Base-by-base conservation (phyloP, 2,888 invertebrate species). In the Stegana nigrithorax region DNA sequence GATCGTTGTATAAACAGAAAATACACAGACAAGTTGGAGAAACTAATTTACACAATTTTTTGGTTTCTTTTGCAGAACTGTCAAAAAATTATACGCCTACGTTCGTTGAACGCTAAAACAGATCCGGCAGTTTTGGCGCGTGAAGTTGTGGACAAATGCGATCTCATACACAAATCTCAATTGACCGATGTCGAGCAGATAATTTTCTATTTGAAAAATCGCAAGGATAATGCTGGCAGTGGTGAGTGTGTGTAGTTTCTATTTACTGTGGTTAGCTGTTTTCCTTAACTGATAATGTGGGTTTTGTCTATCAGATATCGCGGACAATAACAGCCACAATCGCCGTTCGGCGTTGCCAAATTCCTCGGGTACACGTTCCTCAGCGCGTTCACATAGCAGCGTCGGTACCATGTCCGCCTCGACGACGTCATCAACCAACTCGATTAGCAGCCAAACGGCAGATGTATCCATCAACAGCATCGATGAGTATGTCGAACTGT, bases 401-500 rank as follows among this genome's bases (percentile, higher is more conserved):
- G 73, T 65, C 26, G 66, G 70, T 1, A 66, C 61, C 14, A 69
- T 75, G 70, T 61, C 71, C 4, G 64, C 44, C 8, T 62, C 68
- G 0, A 63, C 68, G 14, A 69, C 69, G 32, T 88, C 88, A 1
- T 88, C 88, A 1, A 60, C 64, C 59, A 62, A 70, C 4, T 66
- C 71, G 29, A 57, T 68, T 85, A 87, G 32, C 19, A 66, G 61
- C 51, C 68, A 87, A 72, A 86, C 88, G 63, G 86, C 88, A 21
- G 91, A 92, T 83, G 89, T 89, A 47, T 88, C 93, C 67, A 91
- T 97, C 70, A 93, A 93, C 82, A 91, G 92, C 83, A 89, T 98
- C 67, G 95, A 98, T 83, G 93, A 93, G 76, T 99, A 99, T 86
- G 93, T 98, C 60, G 98, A 98, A 86, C 87, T 98, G 68, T 88